Conservation (phyloP, 2,113 vertebrate genomes). For the Gymnorhina tibicen region DNA sequence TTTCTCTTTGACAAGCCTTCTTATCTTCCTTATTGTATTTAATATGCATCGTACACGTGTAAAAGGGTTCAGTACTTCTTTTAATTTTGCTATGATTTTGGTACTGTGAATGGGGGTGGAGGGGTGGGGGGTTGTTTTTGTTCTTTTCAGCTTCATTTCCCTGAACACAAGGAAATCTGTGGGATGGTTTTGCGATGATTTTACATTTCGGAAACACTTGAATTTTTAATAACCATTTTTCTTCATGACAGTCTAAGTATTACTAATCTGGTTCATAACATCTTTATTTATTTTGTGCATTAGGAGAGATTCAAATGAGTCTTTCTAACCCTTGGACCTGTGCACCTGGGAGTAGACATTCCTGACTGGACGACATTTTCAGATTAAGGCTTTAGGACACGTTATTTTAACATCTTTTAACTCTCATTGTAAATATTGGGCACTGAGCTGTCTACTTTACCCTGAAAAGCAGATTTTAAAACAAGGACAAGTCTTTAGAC, state of each 20-base stretch:
- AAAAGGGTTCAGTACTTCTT: background rate
- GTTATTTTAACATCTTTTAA: background rate
- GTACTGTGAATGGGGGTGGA: background rate
- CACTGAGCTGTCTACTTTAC: background rate
- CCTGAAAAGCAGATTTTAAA: background rate
- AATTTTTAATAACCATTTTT: background rate
- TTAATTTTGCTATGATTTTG: background rate
- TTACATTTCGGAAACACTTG: background rate
- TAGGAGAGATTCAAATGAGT: background rate
- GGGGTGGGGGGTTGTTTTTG: accelerated
- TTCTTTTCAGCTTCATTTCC: background rate
- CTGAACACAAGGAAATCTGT: background rate
- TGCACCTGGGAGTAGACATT: background rate
- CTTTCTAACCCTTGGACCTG: background rate
- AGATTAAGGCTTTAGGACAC: background rate
- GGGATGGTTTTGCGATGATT: background rate
- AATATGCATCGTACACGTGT: background rate
- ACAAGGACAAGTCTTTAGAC: background rate
- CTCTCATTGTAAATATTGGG: background rate
- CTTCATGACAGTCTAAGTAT: background rate
- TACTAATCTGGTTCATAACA: background rate
- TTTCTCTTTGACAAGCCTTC: conserved; percentile 11
- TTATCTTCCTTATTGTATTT: background rate
- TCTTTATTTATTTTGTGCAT: background rate
- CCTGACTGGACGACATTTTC: background rate